Conservation (phyloP, 2,113 vertebrate genomes). For the Grallaria varia region DNA sequence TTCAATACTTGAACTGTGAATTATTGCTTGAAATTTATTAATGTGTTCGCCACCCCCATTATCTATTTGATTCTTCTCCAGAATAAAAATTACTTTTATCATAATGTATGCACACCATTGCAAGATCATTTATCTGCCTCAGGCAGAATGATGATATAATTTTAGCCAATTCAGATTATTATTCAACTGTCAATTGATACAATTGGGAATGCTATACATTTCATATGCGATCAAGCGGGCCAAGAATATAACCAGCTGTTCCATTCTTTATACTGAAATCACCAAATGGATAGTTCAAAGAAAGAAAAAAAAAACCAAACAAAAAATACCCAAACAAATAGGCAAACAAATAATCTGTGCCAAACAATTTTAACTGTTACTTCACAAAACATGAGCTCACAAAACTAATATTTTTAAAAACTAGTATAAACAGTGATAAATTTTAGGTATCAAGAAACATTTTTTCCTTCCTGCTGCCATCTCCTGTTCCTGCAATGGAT, state of each 20-base stretch:
- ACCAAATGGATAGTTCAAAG: background rate
- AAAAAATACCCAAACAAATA: background rate
- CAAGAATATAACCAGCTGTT: background rate
- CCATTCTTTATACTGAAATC: background rate
- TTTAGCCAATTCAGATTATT: constrained; percentile 41
- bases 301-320: too few relatives aligned
- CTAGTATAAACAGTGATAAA: rapidly evolving
- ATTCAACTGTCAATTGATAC: constrained; percentile 42
- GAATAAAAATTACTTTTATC: constrained; percentile 36
- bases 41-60: constrained; percentile 30
- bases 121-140: constrained; percentile 18
- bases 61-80: background rate
- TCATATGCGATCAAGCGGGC: background rate
- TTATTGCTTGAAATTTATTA: constrained; percentile 54
- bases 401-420: background rate
- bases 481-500: background rate
- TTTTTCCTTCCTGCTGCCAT: background rate
- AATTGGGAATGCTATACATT: background rate
- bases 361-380: background rate
- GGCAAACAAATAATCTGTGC: background rate
- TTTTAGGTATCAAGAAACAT: background rate
- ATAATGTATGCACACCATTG: background rate
- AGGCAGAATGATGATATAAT: constrained; percentile 26
- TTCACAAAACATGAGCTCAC: background rate
- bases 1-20: constrained; percentile 39